Base-by-base conservation (phyloP, 2,888 invertebrate species). In the Tipula unca region DNA sequence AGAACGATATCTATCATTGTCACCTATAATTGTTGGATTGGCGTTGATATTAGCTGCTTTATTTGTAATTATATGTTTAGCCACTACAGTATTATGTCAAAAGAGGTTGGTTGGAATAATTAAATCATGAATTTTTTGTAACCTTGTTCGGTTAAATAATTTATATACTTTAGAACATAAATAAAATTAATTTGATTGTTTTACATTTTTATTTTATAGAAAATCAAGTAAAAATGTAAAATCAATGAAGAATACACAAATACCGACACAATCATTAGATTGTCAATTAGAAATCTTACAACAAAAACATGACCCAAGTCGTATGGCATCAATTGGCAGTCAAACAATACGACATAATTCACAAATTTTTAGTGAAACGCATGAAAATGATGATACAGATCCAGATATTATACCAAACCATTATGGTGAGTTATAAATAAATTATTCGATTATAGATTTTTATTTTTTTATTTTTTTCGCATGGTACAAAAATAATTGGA, bases 371-470 rank as follows among this genome's bases (percentile, higher is more conserved):
- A 89, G 89, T 87, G 91, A 91, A 87, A 90, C 89, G 87, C 89
- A 89, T 86, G 91, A 91, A 87, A 89, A 89, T 86, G 91, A 91
- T 88, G 96, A 95, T 89, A 95, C 95, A 85, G 96, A 96, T 91
- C 96, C 96, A 84, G 96, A 96, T 91, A 96, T 96, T 88, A 96
- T 96, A 91, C 95, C 96, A 87, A 96, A 95, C 92, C 95, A 96
- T 91, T 96, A 96, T 91, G 96, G 96, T 96, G 89, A 93, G 94
- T 90, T 85, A 32, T 83, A 29, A 39, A 17, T 20, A 42, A 39
- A 48, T 54, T 13, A n/a, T 85, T 54, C 17, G 29, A 48, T 42
- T 54, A 85, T 48, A 29, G 48, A 54, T 20, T 69, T 69, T 20
- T 69, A 8, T 17, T 69, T 69, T 69, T 20, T 69, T 69, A 8